Percentiles rank a stretch among this genome's conserved stretches.
phyloP scores from a whole-genome alignment of 2,113 vertebrate genomes.

The Nothocercus nigrocapillus region DNA sequence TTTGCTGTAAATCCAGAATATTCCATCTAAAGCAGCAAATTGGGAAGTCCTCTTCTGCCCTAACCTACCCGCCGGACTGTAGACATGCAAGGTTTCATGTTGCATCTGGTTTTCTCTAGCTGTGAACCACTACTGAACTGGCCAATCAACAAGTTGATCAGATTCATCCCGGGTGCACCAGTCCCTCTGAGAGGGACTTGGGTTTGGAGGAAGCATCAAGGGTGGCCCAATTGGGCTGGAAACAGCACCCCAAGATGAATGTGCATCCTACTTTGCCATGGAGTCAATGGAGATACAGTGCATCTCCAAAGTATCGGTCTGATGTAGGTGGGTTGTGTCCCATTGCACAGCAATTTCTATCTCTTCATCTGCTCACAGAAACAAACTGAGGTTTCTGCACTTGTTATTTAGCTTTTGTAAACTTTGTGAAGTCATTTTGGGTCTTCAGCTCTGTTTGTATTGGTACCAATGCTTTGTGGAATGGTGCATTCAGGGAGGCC shows the following conservation, averaged over 20 bases:
- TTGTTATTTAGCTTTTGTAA: neutral
- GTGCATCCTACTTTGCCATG: fast-evolving
- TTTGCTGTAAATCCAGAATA: neutral
- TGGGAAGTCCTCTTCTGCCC: neutral
- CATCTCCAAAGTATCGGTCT: neutral
- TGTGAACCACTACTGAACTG: neutral
- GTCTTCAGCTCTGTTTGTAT: neutral
- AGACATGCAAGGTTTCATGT: neutral
- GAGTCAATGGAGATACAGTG: neutral
- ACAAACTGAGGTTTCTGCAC: neutral
- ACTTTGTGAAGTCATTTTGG: neutral
- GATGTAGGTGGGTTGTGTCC: neutral
- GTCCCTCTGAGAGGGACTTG: neutral
- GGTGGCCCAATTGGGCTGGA: neutral
- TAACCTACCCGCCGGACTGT: neutral
- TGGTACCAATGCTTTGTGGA: neutral
- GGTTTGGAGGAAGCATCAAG: neutral
- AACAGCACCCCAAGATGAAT: neutral
- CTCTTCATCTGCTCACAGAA: fast-evolving
- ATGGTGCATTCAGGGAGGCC: neutral
- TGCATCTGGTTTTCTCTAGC: neutral
- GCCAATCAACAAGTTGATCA: neutral
- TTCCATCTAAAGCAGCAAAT: neutral
- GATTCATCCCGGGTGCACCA: neutral
- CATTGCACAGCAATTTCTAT: neutral